These are phyloP conservation scores for Tupaia chinensis DNA, from an alignment of 2,113 vertebrate genomes.

Conservation along the genomic window DNA sequence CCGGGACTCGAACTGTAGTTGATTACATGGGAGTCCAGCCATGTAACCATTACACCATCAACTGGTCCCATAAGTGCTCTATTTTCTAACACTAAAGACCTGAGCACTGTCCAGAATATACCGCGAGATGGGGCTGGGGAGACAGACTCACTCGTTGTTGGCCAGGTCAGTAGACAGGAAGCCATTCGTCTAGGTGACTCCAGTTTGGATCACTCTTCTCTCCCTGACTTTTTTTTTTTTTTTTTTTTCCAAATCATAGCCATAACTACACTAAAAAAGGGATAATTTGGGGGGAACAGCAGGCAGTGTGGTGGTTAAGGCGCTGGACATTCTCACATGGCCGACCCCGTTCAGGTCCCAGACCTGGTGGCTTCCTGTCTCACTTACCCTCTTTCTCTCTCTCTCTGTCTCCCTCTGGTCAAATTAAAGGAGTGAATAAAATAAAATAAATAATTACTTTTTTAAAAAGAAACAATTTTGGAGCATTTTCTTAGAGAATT, in stretches of 20 bases:
- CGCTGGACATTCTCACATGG: too few species aligned
- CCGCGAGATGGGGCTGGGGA: fast-evolving
- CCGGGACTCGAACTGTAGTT: too few species aligned
- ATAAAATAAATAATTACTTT: too few species aligned
- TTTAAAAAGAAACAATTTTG: background rate
- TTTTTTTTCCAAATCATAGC: background rate
- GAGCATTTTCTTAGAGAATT: background rate
- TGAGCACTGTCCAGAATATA: background rate
- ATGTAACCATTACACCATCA: too few species aligned
- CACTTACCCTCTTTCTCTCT: too few species aligned
- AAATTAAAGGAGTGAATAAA: too few species aligned
- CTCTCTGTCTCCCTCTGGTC: too few species aligned
- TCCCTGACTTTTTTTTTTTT: too few species aligned
- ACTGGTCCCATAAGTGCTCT: background rate
- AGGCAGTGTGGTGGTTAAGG: too few species aligned
- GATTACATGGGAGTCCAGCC: too few species aligned
- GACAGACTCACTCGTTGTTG: background rate
- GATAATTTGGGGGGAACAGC: background rate
- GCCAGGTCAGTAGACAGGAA: background rate
- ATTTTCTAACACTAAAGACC: background rate
- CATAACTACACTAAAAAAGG: background rate
- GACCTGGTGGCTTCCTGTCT: too few species aligned
- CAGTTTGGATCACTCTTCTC: background rate
- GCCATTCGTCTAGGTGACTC: fast-evolving
- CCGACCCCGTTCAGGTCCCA: too few species aligned